phyloP scores from a whole-genome alignment of 2,113 vertebrate species.

The Peromyscus polionotus region DNA sequence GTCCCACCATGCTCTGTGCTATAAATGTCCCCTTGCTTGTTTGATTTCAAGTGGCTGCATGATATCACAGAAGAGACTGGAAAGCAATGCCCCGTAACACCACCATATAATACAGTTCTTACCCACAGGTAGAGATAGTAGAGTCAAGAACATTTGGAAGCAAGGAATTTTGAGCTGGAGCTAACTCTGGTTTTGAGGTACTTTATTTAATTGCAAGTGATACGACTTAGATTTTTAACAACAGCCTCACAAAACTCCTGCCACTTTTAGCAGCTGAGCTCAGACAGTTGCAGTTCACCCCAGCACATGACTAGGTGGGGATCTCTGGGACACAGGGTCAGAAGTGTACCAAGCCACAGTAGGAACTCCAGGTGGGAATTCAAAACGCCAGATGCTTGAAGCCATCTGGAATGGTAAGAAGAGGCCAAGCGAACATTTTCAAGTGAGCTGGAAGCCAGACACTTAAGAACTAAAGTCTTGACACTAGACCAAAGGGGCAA shows the following conservation, averaged over 20 bases:
- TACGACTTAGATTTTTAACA: conserved; percentile 8
- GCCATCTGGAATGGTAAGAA: neutral
- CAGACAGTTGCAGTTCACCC: neutral
- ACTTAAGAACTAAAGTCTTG: neutral
- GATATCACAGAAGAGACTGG: neutral
- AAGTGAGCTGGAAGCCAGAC: neutral
- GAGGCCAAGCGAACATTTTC: neutral
- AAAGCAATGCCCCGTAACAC: neutral
- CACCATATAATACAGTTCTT: neutral
- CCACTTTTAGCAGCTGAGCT: neutral
- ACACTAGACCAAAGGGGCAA: neutral
- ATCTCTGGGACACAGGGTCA: neutral
- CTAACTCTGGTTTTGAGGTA: neutral
- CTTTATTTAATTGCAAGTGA: neutral
- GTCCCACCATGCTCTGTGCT: neutral
- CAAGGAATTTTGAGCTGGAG: neutral
- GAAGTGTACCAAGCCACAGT: neutral
- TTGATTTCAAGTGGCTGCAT: neutral
- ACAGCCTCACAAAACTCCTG: neutral
- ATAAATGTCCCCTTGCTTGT: neutral
- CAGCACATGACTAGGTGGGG: neutral
- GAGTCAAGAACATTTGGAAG: neutral
- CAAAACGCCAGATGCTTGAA: conserved; percentile 13
- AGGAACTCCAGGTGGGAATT: neutral
- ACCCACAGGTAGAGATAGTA: neutral